These are phyloP conservation scores for Drosophila pseudotalamancana DNA, from an alignment of 2,888 invertebrate genomes.

Conservation along the genomic window DNA sequence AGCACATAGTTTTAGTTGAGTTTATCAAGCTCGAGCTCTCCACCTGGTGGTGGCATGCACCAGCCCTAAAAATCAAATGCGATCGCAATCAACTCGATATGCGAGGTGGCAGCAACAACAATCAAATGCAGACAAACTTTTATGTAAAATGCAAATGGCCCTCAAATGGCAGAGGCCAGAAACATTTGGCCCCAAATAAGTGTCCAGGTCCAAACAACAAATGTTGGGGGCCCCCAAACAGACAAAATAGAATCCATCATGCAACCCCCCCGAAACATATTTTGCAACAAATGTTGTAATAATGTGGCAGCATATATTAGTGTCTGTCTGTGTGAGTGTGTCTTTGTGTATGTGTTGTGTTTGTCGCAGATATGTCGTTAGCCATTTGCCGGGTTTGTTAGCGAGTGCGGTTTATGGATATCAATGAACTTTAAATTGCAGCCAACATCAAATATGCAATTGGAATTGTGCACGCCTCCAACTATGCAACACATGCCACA, in stretches of 20 bases:
- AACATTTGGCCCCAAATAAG: conserved; percentile 52
- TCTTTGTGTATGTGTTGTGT: conserved; percentile 5
- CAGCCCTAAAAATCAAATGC: conserved; percentile 18
- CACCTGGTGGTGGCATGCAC: neutral
- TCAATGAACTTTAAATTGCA: conserved; percentile 78
- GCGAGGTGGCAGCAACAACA: conserved; percentile 20
- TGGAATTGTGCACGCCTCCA: conserved; percentile 67
- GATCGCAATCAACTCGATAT: conserved; percentile 59
- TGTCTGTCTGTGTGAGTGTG: neutral
- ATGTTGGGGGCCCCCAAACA: too few relatives aligned
- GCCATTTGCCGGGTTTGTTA: conserved; percentile 46
- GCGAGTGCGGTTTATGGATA: conserved; percentile 73
- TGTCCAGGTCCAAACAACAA: too few relatives aligned
- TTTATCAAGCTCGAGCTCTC: too few relatives aligned
- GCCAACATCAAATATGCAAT: conserved; percentile 59
- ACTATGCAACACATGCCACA: conserved; percentile 43
- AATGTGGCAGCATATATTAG: conserved; percentile 34
- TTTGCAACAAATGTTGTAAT: conserved; percentile 61
- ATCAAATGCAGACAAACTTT: conserved; percentile 45
- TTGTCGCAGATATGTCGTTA: conserved; percentile 16
- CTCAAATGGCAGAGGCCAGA: conserved; percentile 54
- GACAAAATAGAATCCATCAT: conserved; percentile 39
- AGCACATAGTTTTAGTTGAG: too few relatives aligned
- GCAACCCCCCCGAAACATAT: conserved; percentile 22
- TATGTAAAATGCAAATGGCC: conserved; percentile 75